phyloP scores from a whole-genome alignment of 1,140 invertebrate genomes.

The Cydia splendana region DNA sequence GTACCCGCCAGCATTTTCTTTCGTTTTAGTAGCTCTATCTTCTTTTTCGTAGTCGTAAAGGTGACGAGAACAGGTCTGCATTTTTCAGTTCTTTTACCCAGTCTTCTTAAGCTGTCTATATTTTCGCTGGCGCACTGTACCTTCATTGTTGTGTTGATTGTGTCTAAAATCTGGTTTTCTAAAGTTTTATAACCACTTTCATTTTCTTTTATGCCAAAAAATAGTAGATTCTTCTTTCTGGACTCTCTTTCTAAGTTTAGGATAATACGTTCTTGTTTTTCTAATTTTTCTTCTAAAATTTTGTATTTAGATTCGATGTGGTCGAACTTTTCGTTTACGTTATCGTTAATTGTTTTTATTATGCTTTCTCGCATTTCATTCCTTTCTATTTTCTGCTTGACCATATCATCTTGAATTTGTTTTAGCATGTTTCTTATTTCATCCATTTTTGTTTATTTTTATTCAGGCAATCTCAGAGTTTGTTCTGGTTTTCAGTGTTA shows the following conservation, averaged over 20 bases:
- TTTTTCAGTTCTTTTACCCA: constrained; percentile 43
- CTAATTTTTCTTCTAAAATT: constrained; percentile 43
- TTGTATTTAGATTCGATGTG: neutral
- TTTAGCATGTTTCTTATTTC: too few relatives aligned
- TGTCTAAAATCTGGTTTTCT: constrained; percentile 43
- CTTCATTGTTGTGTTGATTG: constrained; percentile 46
- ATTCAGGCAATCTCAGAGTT: too few relatives aligned
- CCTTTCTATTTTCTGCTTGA: neutral
- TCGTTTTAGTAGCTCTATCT: neutral
- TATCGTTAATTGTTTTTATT: neutral
- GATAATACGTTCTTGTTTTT: constrained; percentile 43
- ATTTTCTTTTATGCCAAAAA: constrained; percentile 45
- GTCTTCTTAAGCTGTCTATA: constrained; percentile 49
- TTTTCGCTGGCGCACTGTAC: constrained; percentile 41
- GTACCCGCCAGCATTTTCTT: neutral
- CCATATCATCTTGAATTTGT: neutral
- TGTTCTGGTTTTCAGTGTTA: too few relatives aligned
- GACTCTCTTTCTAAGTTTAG: constrained; percentile 43
- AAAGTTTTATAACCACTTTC: constrained; percentile 46
- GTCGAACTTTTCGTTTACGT: neutral
- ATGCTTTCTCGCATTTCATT: neutral
- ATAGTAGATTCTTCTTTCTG: constrained; percentile 46
- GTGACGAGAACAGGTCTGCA: constrained; percentile 41
- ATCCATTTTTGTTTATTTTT: too few relatives aligned
- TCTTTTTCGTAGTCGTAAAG: neutral